A percentile compares a stretch with the other conserved stretches of the same genome.
These are phyloP conservation scores for Ridgeia piscesae DNA, from an alignment of 1,140 invertebrate genomes.

Conservation along the genomic window DNA sequence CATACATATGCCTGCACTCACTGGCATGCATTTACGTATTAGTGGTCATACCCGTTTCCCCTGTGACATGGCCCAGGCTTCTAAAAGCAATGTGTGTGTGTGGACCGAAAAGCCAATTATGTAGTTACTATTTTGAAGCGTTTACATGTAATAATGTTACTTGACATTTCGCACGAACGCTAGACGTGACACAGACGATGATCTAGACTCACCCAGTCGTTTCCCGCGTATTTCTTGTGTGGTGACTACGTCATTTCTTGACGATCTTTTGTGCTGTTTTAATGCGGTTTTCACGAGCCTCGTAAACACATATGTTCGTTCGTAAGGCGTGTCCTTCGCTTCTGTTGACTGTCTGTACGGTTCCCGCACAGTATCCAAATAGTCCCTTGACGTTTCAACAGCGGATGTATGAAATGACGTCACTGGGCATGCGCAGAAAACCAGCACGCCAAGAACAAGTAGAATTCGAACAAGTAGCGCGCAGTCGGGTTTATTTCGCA, in stretches of 20 bases:
- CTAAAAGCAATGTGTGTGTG: background rate
- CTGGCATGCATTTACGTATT: too few species aligned
- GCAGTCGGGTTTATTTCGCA: background rate
- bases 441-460: background rate
- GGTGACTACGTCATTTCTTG: background rate
- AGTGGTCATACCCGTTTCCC: too few species aligned
- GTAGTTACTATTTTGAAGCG: background rate
- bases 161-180: background rate
- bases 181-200: background rate
- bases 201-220: background rate
- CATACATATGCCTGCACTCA: too few species aligned
- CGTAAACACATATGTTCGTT: background rate
- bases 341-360: background rate
- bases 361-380: background rate
- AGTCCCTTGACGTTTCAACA: background rate
- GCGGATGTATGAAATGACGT: background rate
- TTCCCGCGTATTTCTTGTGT: background rate
- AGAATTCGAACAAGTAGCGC: background rate
- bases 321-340: background rate
- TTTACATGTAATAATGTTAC: background rate
- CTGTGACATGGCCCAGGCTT: background rate
- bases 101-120: background rate
- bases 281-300: background rate
- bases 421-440: constrained; percentile 3
- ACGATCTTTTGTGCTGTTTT: background rate